phyloP scores from a whole-genome alignment of 2,797 vertebrate species.

The Acanthiza pusilla region DNA sequence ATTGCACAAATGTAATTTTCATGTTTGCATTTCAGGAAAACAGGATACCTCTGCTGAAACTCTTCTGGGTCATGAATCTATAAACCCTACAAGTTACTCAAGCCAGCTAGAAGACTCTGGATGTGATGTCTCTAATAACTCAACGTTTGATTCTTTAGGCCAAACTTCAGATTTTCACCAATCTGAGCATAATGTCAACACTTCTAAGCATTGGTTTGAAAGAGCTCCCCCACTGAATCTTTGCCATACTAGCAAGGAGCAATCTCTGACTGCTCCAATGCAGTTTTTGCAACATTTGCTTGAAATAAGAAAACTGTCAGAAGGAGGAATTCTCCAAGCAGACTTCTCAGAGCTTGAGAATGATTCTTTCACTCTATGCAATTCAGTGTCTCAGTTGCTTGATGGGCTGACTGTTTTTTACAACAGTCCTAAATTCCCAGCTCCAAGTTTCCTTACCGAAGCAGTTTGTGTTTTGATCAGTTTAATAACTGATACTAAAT shows the following conservation, averaged over 20 bases:
- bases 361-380: constrained; percentile 67
- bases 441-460: constrained; percentile 67
- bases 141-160: constrained; percentile 42
- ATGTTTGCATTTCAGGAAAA: constrained; percentile 65
- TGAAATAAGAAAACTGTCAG: constrained; percentile 70
- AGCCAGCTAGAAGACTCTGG: constrained; percentile 74
- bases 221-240: constrained; percentile 13
- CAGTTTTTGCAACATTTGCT: constrained; percentile 84
- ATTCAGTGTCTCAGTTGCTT: constrained; percentile 80
- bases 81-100: constrained; percentile 30
- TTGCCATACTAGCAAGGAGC: not conserved
- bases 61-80: constrained; percentile 53
- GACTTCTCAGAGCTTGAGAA: constrained; percentile 65
- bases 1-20: not conserved
- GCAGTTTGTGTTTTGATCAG: constrained; percentile 64
- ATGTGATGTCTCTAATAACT: constrained; percentile 72
- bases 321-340: constrained; percentile 40
- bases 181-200: not conserved
- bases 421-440: constrained; percentile 62
- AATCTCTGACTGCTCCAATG: constrained; percentile 64
- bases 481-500: constrained; percentile 61
- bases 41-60: not conserved
- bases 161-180: constrained; percentile 2
- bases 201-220: not conserved
- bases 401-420: constrained; percentile 77